Percentiles rank a stretch among this genome's conserved stretches.
These are phyloP conservation scores for Spea bombifrons DNA, from an alignment of 2,113 vertebrate species.

Conservation along the genomic window DNA sequence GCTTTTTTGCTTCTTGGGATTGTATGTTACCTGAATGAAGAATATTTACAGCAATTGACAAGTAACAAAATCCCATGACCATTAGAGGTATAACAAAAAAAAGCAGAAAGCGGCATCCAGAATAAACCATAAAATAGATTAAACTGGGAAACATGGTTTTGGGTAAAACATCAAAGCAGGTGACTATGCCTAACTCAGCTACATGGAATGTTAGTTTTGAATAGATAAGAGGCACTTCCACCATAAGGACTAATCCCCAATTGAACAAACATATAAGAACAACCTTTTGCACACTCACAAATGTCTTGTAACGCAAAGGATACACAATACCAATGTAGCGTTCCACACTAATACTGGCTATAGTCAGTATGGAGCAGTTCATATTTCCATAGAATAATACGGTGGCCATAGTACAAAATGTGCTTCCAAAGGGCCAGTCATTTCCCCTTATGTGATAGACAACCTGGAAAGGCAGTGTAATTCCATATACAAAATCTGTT, in stretches of 20 bases:
- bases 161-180: conserved; percentile 50
- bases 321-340: conserved; percentile 44
- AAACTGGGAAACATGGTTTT: conserved; percentile 7
- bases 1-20: conserved; percentile 33
- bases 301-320: conserved; percentile 2
- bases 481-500: conserved; percentile 36
- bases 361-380: conserved; percentile 46
- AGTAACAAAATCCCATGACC: conserved; percentile 51
- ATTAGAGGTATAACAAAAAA: conserved; percentile 42
- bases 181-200: conserved; percentile 14
- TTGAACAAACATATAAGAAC: conserved; percentile 15
- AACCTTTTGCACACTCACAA: conserved; percentile 28
- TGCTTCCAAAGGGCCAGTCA: not conserved
- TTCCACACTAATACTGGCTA: conserved; percentile 45
- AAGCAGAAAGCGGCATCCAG: conserved; percentile 33
- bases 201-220: not conserved
- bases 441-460: conserved; percentile 40
- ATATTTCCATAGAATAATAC: conserved; percentile 51
- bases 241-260: conserved; percentile 45
- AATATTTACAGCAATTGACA: conserved; percentile 46
- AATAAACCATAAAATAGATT: conserved; percentile 37
- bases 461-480: conserved; percentile 50
- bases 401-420: conserved; percentile 16
- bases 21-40: conserved; percentile 11
- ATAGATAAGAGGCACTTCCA: conserved; percentile 46